Conservation (phyloP, 2,888 invertebrate genomes). For the Drosophila macrospina region DNA sequence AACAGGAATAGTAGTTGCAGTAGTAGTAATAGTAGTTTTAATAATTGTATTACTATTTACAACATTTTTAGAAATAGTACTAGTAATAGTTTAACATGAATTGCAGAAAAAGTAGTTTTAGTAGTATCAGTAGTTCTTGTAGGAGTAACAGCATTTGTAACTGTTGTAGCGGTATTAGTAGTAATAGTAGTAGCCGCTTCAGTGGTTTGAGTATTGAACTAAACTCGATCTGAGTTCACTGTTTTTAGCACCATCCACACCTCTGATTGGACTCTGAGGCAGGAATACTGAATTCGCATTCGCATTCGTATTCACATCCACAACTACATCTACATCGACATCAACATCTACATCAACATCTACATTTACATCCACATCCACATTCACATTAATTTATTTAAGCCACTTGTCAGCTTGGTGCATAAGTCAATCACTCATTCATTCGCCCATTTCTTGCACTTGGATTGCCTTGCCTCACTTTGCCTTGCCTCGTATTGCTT, state of each 20-base stretch:
- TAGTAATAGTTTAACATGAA: too few species aligned
- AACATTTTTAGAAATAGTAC: not conserved
- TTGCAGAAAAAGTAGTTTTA: not conserved
- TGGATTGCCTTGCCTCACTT: conserved; percentile 12
- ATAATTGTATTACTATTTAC: not conserved
- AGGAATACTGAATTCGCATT: conserved; percentile 1
- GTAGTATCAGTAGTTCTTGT: not conserved
- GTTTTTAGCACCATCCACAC: conserved; percentile 33
- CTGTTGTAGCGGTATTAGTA: not conserved
- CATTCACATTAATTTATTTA: conserved; percentile 73
- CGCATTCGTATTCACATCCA: too few species aligned
- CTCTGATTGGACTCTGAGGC: conserved; percentile 38
- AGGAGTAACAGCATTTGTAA: not conserved
- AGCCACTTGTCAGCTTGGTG: conserved; percentile 73
- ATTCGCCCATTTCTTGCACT: conserved; percentile 62
- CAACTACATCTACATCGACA: conserved; percentile 34
- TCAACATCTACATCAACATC: conserved; percentile 17
- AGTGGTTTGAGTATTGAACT: not conserved
- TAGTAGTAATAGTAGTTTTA: not conserved
- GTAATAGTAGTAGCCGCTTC: not conserved
- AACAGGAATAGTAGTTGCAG: not conserved
- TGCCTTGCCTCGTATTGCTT: conserved; percentile 9
- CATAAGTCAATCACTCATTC: conserved; percentile 81
- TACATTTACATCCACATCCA: conserved; percentile 38
- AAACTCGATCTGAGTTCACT: conserved; percentile 15